A percentile compares a stretch with the other conserved stretches of the same genome.
phyloP scores from a whole-genome alignment of 2,797 vertebrate species.

The Falco novaeseelandiae region DNA sequence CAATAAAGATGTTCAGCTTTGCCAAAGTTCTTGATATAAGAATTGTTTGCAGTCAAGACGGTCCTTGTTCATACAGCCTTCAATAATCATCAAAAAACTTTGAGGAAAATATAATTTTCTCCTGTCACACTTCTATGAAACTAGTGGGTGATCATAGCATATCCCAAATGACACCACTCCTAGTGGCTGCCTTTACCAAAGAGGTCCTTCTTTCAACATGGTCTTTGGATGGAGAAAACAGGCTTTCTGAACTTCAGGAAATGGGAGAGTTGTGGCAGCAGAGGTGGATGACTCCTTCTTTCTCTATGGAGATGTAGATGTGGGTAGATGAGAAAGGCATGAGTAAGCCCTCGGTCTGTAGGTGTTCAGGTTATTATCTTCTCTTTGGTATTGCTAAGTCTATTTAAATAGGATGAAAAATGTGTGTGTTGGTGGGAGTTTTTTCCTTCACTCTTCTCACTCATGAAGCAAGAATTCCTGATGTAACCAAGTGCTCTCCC shows the following conservation, averaged over 20 bases:
- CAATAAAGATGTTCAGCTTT: neutral
- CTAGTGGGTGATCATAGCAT: neutral
- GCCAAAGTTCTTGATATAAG: neutral
- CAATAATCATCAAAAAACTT: neutral
- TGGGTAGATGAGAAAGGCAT: neutral
- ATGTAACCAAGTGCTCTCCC: conserved; percentile 30
- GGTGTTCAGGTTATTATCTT: conserved; percentile 22
- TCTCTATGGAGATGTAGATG: neutral
- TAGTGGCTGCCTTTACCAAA: neutral
- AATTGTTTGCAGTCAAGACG: neutral
- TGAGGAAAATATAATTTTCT: neutral
- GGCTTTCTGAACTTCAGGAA: neutral
- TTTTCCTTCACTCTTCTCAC: conserved; percentile 39
- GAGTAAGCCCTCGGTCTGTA: neutral
- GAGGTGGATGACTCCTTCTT: neutral
- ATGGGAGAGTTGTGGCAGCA: neutral
- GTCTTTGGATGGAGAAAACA: neutral
- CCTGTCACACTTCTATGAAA: neutral
- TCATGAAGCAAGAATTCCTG: conserved; percentile 33
- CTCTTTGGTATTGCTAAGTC: neutral
- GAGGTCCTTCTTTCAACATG: neutral
- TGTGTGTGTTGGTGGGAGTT: neutral
- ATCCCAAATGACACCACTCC: neutral
- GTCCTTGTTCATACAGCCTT: neutral
- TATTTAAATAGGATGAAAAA: conserved; percentile 26